Evolutionary conservation across 2,888 invertebrate genomes (phyloP).

Genomic region (Capitulum mitella): DNA sequence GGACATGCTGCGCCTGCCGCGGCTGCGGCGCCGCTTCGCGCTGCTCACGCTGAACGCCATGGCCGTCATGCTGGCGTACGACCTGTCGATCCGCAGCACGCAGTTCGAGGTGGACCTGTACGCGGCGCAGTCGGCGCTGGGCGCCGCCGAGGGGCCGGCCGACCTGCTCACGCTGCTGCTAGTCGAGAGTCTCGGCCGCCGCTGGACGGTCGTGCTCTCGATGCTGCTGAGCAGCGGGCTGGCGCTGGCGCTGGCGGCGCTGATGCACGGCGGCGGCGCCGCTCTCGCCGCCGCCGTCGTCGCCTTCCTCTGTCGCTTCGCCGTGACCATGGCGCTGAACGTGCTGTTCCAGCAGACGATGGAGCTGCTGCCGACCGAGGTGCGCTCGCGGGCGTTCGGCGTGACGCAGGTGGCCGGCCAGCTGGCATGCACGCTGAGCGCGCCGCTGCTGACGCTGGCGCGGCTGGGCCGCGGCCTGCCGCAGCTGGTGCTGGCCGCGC

Average conservation of each 20-base stretch:
- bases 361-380: constrained; percentile 32
- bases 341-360: constrained; percentile 30
- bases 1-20: not conserved
- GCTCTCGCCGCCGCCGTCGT: constrained; percentile 6
- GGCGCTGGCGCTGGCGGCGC: not conserved
- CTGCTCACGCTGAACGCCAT: not conserved
- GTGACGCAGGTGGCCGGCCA: constrained; percentile 27
- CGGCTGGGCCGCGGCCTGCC: constrained; percentile 30
- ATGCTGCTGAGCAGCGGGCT: not conserved
- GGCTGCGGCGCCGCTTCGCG: not conserved
- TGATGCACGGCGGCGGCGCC: not conserved
- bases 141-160: constrained; percentile 31
- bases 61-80: not conserved
- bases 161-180: constrained; percentile 31
- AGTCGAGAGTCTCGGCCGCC: constrained; percentile 31
- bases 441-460: not conserved
- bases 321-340: constrained; percentile 32
- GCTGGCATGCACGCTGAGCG: constrained; percentile 26
- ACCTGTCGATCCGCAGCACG: constrained; percentile 62
- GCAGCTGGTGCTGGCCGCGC: constrained; percentile 28
- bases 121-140: constrained; percentile 31
- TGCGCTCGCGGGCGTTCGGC: not conserved
- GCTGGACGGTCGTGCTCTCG: constrained; percentile 26
- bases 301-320: constrained; percentile 31
- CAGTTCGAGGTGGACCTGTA: constrained; percentile 49